A percentile compares a stretch with the other conserved stretches of the same genome.
Conservation (phyloP, 1,140 invertebrate species). For the Carposina sasakii region DNA sequence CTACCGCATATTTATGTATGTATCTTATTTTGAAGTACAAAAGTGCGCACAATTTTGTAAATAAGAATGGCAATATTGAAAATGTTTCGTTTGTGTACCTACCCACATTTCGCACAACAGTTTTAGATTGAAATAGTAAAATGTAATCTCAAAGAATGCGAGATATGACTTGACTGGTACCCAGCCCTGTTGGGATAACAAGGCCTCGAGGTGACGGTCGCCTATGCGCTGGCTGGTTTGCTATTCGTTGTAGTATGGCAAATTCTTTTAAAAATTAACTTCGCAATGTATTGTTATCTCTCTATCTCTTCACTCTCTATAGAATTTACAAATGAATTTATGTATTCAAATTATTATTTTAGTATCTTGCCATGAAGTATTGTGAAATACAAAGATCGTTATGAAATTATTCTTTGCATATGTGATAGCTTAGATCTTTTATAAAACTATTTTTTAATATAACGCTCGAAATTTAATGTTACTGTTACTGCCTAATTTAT, state of each 20-base stretch:
- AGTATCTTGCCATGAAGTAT: constrained; percentile 69
- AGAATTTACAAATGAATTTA: constrained; percentile 55
- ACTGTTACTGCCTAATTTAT: constrained; percentile 34
- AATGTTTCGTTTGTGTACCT: constrained; percentile 39
- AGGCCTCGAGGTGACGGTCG: constrained; percentile 42
- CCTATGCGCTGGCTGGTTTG: constrained; percentile 43
- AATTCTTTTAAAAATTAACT: constrained; percentile 51
- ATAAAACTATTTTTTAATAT: constrained; percentile 31
- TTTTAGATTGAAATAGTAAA: too few species aligned
- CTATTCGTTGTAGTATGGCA: constrained; percentile 71
- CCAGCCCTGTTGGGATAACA: constrained; percentile 57
- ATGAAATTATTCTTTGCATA: constrained; percentile 51
- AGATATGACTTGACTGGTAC: constrained; percentile 43
- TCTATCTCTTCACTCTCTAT: constrained; percentile 66
- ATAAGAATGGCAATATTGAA: constrained; percentile 55
- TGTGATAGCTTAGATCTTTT: constrained; percentile 67
- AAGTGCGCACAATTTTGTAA: constrained; percentile 64
- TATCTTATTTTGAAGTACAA: constrained; percentile 67
- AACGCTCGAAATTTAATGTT: constrained; percentile 18
- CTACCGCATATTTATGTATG: constrained; percentile 59
- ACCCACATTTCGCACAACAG: too few species aligned
- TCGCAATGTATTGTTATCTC: constrained; percentile 47
- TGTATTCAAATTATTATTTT: constrained; percentile 47
- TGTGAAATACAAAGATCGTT: constrained; percentile 47
- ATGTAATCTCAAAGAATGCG: constrained; percentile 66